Evolutionary conservation across 2,888 invertebrate genomes (phyloP), one percentile per base, ranked within the genome.

Genomic region (Eilema depressum): DNA sequence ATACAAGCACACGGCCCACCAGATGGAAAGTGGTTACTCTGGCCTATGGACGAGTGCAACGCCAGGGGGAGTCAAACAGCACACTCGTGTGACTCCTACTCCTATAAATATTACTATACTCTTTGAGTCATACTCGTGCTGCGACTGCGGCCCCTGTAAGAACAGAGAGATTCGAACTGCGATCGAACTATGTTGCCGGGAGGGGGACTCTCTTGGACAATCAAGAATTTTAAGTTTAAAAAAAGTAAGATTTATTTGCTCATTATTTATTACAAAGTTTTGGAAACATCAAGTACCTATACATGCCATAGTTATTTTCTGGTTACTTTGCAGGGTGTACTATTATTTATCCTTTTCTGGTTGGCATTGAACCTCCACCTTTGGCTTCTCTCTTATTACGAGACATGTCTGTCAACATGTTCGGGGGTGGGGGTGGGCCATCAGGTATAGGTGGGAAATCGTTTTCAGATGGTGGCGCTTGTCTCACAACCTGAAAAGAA

Each of bases 301-400:
- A 28, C 64, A 63, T 62, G 59, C 41, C 63, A 59, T 66, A 11
- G 62, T 61, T 17, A 53, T 60, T 28, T 25, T 25, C 7, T 5
- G 59, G 5, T 53, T 65, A 23, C 25, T 61, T 60, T 28, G 11
- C 1, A 65, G 23, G 20, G 37, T 25, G 14, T 37, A 20, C 11
- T 26, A 33, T 87, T 41, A 41, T 17, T 41, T 88, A 93, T 70
- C 94, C 94, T 85, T 93, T 93, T 79, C 92, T 86, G 17, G 93
- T 93, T 0, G 93, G 93, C 88, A 93, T 92, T 11, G 92, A 89
- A 33, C 93, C 93, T n/a, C 92, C 93, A 8, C 93, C 93, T 83
- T 92, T 93, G 12, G 93, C 92, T 82, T 91, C 92, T 81, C 93
- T 87, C 72, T 83, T 89, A 62, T 80, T 79, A 2, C 90, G 88